These are phyloP conservation scores for Hozukius guyotensis DNA, from an alignment of 2,797 vertebrate genomes.

Conservation along the genomic window DNA sequence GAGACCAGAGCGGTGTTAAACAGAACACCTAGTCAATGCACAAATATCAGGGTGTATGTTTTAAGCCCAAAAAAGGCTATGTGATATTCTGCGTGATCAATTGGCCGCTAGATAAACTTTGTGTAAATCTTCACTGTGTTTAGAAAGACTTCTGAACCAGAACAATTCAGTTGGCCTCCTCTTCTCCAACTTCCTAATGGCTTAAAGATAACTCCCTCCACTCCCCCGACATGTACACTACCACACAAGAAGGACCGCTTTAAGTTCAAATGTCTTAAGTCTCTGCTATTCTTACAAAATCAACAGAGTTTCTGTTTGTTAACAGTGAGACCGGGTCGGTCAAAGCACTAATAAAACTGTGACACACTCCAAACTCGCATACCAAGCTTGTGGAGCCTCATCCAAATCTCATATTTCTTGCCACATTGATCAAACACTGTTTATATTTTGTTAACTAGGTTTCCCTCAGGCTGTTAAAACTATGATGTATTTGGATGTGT, in stretches of 20 bases:
- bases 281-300: neutral
- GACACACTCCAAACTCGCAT: neutral
- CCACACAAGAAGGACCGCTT: neutral
- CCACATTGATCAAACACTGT: neutral
- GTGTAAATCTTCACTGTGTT: conserved; percentile 79
- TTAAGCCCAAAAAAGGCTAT: conserved; percentile 81
- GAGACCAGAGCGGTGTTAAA: conserved; percentile 59
- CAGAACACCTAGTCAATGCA: conserved; percentile 56
- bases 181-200: conserved; percentile 25
- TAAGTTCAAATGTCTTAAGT: neutral
- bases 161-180: conserved; percentile 50
- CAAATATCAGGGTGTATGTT: conserved; percentile 67
- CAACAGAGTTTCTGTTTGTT: neutral
- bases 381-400: neutral
- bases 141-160: conserved; percentile 72
- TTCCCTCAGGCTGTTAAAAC: neutral
- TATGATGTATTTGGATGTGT: neutral
- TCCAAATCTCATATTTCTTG: conserved; percentile 2
- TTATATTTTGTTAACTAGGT: neutral
- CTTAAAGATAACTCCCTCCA: neutral
- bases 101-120: conserved; percentile 69
- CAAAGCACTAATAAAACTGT: neutral
- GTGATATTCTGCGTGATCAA: conserved; percentile 74
- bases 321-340: neutral
- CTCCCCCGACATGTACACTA: neutral